Conservation (phyloP, 2,113 vertebrate genomes). For the Lichenostomus cassidix region DNA sequence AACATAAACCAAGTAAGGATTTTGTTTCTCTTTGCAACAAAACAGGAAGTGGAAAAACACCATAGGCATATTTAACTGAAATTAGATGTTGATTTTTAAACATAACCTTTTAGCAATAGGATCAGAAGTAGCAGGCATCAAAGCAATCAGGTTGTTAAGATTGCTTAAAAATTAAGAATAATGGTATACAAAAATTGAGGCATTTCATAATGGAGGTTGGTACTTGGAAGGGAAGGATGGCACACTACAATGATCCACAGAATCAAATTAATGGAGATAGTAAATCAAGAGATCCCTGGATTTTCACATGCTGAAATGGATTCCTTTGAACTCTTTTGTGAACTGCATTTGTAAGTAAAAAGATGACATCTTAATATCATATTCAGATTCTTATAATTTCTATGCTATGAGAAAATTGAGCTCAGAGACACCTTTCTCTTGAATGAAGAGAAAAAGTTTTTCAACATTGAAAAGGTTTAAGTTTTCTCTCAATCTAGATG, state of each 20-base stretch:
- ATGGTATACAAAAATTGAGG: not conserved
- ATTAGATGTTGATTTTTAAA: not conserved
- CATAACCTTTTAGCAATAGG: not conserved
- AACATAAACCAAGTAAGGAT: not conserved
- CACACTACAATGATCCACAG: not conserved
- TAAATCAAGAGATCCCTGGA: not conserved
- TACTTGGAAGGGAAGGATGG: not conserved
- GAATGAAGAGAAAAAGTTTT: not conserved
- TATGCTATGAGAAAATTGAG: rapidly evolving
- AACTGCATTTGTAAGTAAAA: not conserved
- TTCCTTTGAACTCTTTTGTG: not conserved
- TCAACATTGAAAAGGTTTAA: not conserved
- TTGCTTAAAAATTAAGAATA: not conserved
- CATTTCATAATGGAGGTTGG: not conserved
- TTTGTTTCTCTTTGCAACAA: not conserved
- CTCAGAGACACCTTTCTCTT: not conserved
- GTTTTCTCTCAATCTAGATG: not conserved
- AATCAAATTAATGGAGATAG: not conserved
- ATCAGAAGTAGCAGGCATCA: not conserved
- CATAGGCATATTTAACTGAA: not conserved
- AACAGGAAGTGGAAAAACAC: not conserved
- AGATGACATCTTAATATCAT: not conserved
- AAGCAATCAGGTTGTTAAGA: not conserved
- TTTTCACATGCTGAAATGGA: not conserved
- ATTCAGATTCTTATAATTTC: not conserved